A percentile compares a stretch with the other conserved stretches of the same genome.
Conservation (phyloP, 2,113 vertebrate species). For the Stegastes partitus region DNA sequence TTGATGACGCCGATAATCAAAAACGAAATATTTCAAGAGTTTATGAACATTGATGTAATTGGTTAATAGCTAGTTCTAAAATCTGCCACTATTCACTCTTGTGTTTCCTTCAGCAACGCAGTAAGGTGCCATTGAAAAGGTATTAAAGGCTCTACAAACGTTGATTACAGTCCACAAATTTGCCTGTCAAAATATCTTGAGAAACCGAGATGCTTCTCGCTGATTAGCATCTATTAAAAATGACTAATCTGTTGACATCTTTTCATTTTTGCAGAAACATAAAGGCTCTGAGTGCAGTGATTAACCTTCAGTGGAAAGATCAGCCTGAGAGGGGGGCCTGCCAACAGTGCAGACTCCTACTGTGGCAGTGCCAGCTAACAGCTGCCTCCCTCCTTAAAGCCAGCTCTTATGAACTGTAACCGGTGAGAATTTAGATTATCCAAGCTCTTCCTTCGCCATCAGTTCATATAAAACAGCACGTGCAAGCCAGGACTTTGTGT, state of each 20-base stretch:
- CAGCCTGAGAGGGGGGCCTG: constrained; percentile 76
- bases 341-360: constrained; percentile 67
- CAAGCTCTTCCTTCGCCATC: neutral
- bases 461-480: neutral
- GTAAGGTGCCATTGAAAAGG: constrained; percentile 1
- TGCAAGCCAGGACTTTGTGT: neutral
- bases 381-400: constrained; percentile 61
- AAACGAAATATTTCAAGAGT: constrained; percentile 2
- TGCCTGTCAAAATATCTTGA: constrained; percentile 21
- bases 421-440: constrained; percentile 27
- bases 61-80: constrained; percentile 35
- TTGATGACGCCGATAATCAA: neutral
- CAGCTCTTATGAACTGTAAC: constrained; percentile 36
- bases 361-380: constrained; percentile 69
- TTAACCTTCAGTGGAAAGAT: constrained; percentile 85
- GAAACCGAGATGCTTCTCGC: constrained; percentile 1
- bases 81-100: constrained; percentile 8
- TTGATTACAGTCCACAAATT: constrained; percentile 15
- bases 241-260: constrained; percentile 52
- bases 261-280: constrained; percentile 46
- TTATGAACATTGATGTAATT: neutral
- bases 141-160: constrained; percentile 1
- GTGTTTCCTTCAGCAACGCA: neutral
- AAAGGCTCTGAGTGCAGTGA: constrained; percentile 70
- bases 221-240: constrained; percentile 53